Percentiles rank a stretch among this genome's conserved stretches.
Evolutionary conservation across 2,113 vertebrate species (phyloP).

Genomic region (Turdus rufiventris): DNA sequence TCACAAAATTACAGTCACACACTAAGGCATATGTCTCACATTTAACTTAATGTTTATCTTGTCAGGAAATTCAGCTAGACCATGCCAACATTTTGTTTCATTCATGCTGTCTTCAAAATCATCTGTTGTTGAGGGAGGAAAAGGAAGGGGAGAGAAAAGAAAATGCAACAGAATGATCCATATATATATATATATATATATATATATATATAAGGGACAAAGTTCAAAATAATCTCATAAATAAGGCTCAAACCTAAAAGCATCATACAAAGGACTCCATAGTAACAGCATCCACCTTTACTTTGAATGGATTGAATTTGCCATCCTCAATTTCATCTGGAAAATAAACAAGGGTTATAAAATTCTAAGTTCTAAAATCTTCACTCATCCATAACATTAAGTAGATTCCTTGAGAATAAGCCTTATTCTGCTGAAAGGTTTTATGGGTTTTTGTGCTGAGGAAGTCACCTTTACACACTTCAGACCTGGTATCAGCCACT

Average conservation of each 20-base stretch:
- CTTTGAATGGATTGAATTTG: background rate
- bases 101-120: slow-evolving; percentile 52
- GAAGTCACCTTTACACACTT: background rate
- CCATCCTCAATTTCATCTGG: background rate
- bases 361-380: background rate
- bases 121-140: slow-evolving; percentile 11
- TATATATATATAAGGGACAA: background rate
- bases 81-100: slow-evolving; percentile 63
- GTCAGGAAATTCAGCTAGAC: slow-evolving; percentile 46
- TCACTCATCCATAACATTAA: background rate
- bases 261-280: background rate
- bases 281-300: background rate
- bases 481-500: background rate
- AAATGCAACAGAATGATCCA: background rate
- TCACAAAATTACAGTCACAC: slow-evolving; percentile 53
- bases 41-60: slow-evolving; percentile 64
- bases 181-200: background rate
- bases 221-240: background rate
- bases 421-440: background rate
- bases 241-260: background rate
- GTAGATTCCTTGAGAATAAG: background rate
- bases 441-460: background rate
- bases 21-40: slow-evolving; percentile 56
- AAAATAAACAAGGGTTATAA: background rate
- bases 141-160: slow-evolving; percentile 1